phyloP scores from a whole-genome alignment of 2,888 invertebrate species.

The Eledone cirrhosa region DNA sequence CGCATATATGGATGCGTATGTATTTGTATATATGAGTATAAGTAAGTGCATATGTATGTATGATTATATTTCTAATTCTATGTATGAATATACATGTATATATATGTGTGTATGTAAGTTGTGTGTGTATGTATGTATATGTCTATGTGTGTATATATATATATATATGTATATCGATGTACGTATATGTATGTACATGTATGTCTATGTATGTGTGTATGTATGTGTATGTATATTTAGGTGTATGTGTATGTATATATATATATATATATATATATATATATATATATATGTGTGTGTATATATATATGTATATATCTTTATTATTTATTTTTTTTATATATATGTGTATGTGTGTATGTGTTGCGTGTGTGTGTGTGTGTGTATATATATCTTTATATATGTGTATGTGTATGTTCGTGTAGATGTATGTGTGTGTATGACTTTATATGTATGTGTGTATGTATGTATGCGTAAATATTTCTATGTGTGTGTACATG shows the following conservation, averaged over 20 bases:
- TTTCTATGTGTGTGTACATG: not conserved
- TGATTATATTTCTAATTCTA: too few relatives aligned
- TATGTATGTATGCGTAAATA: constrained; percentile 1
- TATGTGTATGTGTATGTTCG: too few relatives aligned
- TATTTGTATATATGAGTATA: not conserved
- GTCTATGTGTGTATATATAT: not conserved
- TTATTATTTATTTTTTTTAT: too few relatives aligned
- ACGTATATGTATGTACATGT: too few relatives aligned
- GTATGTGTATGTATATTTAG: too few relatives aligned
- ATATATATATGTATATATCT: too few relatives aligned
- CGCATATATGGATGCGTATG: not conserved
- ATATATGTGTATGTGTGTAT: not conserved
- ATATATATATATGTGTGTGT: not conserved
- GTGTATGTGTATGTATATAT: not conserved
- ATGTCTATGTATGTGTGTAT: too few relatives aligned
- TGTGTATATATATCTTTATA: not conserved
- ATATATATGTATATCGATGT: not conserved
- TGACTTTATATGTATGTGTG: too few relatives aligned
- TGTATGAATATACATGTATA: too few relatives aligned
- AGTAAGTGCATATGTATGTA: too few relatives aligned
- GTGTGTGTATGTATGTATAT: not conserved
- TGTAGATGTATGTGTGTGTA: too few relatives aligned
- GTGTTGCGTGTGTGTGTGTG: not conserved
- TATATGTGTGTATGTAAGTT: not conserved
- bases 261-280: constrained; percentile 2